Evolutionary conservation across 2,113 vertebrate species (phyloP).

Genomic region (Alligator sinensis): DNA sequence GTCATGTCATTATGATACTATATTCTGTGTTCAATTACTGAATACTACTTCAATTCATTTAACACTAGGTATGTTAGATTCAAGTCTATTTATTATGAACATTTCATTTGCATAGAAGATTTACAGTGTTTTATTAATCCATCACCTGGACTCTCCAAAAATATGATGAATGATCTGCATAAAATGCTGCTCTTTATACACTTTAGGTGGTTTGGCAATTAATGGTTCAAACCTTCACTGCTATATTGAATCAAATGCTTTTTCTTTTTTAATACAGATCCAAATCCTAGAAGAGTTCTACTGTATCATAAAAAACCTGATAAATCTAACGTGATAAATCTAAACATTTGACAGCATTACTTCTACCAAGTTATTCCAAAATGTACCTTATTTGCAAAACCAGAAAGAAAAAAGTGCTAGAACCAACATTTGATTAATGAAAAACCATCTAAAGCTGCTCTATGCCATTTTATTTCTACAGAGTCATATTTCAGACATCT

Average conservation of each 20-base stretch:
- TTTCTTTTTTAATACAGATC: slow-evolving; percentile 14
- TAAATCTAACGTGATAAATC: slow-evolving; percentile 73
- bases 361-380: slow-evolving; percentile 61
- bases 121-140: slow-evolving; percentile 78
- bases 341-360: slow-evolving; percentile 55
- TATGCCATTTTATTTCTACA: slow-evolving; percentile 37
- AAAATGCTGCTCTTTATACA: slow-evolving; percentile 76
- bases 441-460: slow-evolving; percentile 41
- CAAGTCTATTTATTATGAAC: slow-evolving; percentile 78
- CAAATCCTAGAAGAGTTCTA: slow-evolving; percentile 51
- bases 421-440: slow-evolving; percentile 69
- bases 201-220: slow-evolving; percentile 77
- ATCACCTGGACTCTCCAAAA: slow-evolving; percentile 76
- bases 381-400: slow-evolving; percentile 62
- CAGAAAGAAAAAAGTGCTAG: background rate
- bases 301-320: slow-evolving; percentile 67
- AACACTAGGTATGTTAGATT: slow-evolving; percentile 71
- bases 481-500: slow-evolving; percentile 11
- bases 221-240: slow-evolving; percentile 62
- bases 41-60: slow-evolving; percentile 75
- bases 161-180: slow-evolving; percentile 70
- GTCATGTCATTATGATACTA: slow-evolving; percentile 9
- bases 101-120: slow-evolving; percentile 74
- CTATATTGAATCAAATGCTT: slow-evolving; percentile 57
- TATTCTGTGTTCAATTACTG: slow-evolving; percentile 59